Conservation (phyloP, 2,113 vertebrate species). For the Ranitomeya variabilis region DNA sequence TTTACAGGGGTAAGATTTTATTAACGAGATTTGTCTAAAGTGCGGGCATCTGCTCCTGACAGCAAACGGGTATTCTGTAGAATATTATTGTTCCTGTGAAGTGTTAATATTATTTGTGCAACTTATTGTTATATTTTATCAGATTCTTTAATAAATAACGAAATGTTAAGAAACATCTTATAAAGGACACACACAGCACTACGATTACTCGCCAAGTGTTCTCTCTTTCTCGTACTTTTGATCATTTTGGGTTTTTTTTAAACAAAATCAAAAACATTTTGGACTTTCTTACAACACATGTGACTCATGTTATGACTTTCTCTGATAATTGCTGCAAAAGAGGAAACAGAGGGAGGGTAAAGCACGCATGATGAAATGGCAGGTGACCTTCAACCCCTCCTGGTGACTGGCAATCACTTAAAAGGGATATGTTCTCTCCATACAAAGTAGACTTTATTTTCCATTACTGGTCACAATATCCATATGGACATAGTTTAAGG, state of each 20-base stretch:
- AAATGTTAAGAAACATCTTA: not conserved
- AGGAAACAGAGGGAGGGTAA: constrained; percentile 16
- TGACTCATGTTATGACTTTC: constrained; percentile 1
- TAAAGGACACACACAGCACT: not conserved
- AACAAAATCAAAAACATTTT: constrained; percentile 22
- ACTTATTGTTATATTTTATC: no score
- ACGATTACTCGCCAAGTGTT: not conserved
- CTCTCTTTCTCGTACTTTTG: not conserved
- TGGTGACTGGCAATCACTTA: not conserved
- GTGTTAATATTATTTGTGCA: no score
- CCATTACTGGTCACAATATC: not conserved
- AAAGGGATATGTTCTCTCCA: not conserved
- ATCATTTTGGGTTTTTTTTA: not conserved
- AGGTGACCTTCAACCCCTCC: constrained; percentile 7
- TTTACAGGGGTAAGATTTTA: no score
- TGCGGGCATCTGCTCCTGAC: no score
- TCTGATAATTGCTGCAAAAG: constrained; percentile 8
- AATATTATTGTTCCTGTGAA: no score
- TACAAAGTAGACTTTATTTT: constrained; percentile 8
- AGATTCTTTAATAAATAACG: not conserved
- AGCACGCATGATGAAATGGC: not conserved
- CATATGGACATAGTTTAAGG: not conserved
- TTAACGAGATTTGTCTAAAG: no score
- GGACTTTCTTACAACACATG: constrained; percentile 3
- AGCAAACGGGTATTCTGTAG: no score